Evolutionary conservation across 2,888 invertebrate genomes (phyloP).

Genomic region (Torymus texanus): DNA sequence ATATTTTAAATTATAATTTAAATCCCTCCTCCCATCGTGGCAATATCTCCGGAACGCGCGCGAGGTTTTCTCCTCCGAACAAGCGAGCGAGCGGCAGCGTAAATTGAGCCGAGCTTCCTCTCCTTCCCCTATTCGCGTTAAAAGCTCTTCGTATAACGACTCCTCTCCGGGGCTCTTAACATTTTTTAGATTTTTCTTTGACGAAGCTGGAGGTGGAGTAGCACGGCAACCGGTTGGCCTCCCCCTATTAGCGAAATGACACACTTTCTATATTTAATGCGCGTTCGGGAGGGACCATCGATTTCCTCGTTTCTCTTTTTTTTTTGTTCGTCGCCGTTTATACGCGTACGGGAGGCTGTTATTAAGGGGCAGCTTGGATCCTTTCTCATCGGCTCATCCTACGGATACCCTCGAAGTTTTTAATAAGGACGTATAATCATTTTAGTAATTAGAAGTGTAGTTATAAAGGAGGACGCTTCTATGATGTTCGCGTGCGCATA

Average conservation of each 20-base stretch:
- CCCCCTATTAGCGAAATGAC: slow-evolving; percentile 6
- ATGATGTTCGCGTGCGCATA: not conserved
- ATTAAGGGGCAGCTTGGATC: too few species aligned
- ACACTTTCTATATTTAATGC: slow-evolving; percentile 7
- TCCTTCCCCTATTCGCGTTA: too few species aligned
- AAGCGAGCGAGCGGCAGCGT: too few species aligned
- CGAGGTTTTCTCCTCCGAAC: too few species aligned
- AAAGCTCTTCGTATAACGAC: slow-evolving; percentile 32
- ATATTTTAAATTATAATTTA: too few species aligned
- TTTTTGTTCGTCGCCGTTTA: not conserved
- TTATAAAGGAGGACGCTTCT: not conserved
- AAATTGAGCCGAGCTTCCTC: too few species aligned
- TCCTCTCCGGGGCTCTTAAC: slow-evolving; percentile 13
- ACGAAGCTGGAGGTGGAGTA: not conserved
- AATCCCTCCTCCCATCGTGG: too few species aligned
- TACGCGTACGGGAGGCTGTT: not conserved
- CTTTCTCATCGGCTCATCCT: too few species aligned
- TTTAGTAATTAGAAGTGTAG: not conserved
- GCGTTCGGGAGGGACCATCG: too few species aligned
- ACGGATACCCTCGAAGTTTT: not conserved
- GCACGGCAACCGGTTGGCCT: too few species aligned
- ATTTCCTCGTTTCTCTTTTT: not conserved
- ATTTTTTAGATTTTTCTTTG: slow-evolving; percentile 17
- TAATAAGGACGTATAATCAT: too few species aligned
- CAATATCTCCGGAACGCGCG: too few species aligned